phyloP scores from a whole-genome alignment of 2,797 vertebrate species.

The Sus cebifrons region DNA sequence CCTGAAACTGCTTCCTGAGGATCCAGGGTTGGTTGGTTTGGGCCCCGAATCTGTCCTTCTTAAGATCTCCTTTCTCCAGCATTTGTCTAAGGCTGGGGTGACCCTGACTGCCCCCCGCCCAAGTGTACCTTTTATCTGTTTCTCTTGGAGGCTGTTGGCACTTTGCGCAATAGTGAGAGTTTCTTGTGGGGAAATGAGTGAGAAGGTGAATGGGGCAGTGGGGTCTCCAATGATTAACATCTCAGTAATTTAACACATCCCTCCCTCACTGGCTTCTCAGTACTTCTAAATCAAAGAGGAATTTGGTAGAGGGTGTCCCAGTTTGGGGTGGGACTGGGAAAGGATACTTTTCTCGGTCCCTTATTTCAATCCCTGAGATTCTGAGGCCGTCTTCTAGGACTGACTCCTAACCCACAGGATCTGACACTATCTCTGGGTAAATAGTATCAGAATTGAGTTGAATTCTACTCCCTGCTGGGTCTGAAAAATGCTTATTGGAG shows the following conservation, averaged over 20 bases:
- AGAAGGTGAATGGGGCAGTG: neutral
- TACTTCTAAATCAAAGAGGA: slow-evolving; percentile 24
- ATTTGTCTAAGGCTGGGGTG: neutral
- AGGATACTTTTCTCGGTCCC: neutral
- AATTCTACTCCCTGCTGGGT: neutral
- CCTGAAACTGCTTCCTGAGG: slow-evolving; percentile 2
- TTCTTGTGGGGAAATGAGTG: neutral
- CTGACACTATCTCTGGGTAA: neutral
- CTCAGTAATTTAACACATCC: neutral
- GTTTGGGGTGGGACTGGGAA: neutral
- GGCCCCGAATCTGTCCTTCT: neutral
- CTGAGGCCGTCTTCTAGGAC: neutral
- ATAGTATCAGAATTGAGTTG: neutral
- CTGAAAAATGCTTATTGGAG: neutral
- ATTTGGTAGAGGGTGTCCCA: neutral
- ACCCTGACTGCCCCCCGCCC: neutral
- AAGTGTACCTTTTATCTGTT: neutral
- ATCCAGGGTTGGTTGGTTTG: neutral
- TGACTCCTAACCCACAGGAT: neutral
- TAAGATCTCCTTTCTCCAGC: neutral
- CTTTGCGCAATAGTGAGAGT: neutral
- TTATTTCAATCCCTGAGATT: neutral
- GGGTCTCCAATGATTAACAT: neutral
- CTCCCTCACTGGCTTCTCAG: neutral
- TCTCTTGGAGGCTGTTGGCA: neutral